Conservation (phyloP, 1,140 invertebrate species). For the Drosophila micromelanica region DNA sequence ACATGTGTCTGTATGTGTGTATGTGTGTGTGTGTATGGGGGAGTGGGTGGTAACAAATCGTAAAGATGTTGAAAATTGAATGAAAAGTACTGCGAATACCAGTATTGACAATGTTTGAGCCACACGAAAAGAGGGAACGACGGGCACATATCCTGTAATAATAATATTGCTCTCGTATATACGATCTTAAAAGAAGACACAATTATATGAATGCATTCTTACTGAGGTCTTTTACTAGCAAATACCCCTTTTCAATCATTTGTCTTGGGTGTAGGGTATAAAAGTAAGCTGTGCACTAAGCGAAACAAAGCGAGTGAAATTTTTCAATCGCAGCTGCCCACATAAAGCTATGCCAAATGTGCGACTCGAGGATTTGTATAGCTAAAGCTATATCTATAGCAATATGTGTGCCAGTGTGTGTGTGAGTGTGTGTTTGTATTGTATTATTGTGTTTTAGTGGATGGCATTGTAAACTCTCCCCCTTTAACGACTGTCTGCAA, state of each 20-base stretch:
- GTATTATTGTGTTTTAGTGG: slow-evolving; percentile 50
- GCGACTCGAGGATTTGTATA: slow-evolving; percentile 37
- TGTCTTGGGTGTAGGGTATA: not conserved
- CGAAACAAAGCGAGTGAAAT: slow-evolving; percentile 60
- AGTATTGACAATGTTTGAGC: slow-evolving; percentile 50
- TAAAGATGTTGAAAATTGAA: slow-evolving; percentile 73
- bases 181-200: too few species aligned
- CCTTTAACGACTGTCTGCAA: slow-evolving; percentile 78
- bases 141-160: not conserved
- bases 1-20: not conserved
- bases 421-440: slow-evolving; percentile 8
- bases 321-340: slow-evolving; percentile 68
- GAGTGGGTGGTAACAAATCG: slow-evolving; percentile 59
- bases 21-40: not conserved
- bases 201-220: too few species aligned
- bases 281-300: slow-evolving; percentile 19
- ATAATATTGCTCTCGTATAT: too few species aligned
- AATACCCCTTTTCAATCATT: not conserved
- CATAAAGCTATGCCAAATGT: slow-evolving; percentile 38
- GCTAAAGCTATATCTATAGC: slow-evolving; percentile 27
- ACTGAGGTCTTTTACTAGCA: too few species aligned
- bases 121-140: slow-evolving; percentile 7
- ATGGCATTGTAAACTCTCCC: slow-evolving; percentile 45
- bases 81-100: slow-evolving; percentile 51
- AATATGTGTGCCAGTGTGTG: not conserved